Evolutionary conservation across 1,140 invertebrate genomes (phyloP).

Genomic region (Lepeophtheirus salmonis): DNA sequence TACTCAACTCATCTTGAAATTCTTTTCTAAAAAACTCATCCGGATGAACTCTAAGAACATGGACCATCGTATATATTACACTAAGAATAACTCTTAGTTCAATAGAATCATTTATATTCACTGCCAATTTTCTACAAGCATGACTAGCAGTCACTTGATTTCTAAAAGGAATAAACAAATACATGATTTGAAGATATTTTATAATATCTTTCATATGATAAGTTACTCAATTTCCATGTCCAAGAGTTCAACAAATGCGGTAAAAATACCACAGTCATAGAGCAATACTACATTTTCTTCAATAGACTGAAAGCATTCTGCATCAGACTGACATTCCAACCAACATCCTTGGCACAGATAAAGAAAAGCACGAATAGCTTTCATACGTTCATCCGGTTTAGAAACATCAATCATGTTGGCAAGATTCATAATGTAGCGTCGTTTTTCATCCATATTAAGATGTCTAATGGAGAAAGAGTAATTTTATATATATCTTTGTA

Average conservation of each 20-base stretch:
- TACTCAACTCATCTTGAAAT: conserved; percentile 61
- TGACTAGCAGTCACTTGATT: conserved; percentile 49
- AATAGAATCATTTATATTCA: conserved; percentile 71
- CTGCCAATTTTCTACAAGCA: conserved; percentile 63
- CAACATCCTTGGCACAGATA: conserved; percentile 81
- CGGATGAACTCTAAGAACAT: conserved; percentile 52
- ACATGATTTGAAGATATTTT: background rate
- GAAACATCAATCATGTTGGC: background rate
- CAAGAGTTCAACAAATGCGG: conserved; percentile 69
- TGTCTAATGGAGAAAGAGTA: conserved; percentile 28
- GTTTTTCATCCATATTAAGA: background rate
- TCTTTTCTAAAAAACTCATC: conserved; percentile 44
- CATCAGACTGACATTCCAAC: conserved; percentile 74
- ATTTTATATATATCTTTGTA: conserved; percentile 43
- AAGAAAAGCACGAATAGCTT: conserved; percentile 64
- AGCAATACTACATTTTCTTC: conserved; percentile 64
- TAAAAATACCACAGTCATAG: conserved; percentile 69
- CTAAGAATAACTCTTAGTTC: conserved; percentile 78
- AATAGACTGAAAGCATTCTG: conserved; percentile 61
- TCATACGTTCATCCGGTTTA: conserved; percentile 23
- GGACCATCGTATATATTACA: conserved; percentile 80
- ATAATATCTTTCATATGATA: background rate
- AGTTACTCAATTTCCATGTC: conserved; percentile 79
- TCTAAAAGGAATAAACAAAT: conserved; percentile 29
- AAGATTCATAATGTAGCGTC: background rate